Evolutionary conservation across 2,888 invertebrate genomes (phyloP).

Genomic region (Drosophila lacicola): DNA sequence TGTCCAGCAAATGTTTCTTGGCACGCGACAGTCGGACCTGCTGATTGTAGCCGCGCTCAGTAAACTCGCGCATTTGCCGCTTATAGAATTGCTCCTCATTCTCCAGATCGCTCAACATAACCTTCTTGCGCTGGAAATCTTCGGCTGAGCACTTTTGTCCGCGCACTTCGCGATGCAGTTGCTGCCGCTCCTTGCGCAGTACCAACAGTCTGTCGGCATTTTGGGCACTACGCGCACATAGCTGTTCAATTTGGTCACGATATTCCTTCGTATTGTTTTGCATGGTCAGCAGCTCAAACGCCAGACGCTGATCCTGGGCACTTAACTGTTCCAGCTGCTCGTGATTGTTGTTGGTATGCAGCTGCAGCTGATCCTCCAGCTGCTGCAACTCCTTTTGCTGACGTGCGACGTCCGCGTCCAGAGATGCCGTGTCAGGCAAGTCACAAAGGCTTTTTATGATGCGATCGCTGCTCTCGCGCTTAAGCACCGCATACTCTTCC

Average conservation of each 20-base stretch:
- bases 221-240: slow-evolving; percentile 6
- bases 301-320: too few relatives aligned
- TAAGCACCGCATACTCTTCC: slow-evolving; percentile 71
- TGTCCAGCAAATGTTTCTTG: slow-evolving; percentile 73
- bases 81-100: slow-evolving; percentile 67
- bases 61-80: slow-evolving; percentile 65
- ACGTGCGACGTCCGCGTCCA: slow-evolving; percentile 62
- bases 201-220: slow-evolving; percentile 18
- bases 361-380: slow-evolving; percentile 52
- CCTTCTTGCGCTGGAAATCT: slow-evolving; percentile 67
- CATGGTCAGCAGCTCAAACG: slow-evolving; percentile 38
- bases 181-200: slow-evolving; percentile 25
- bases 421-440: slow-evolving; percentile 40
- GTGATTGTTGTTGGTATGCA: slow-evolving; percentile 49
- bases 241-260: slow-evolving; percentile 4
- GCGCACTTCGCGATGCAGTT: slow-evolving; percentile 49
- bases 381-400: slow-evolving; percentile 48
- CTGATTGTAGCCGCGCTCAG: slow-evolving; percentile 70
- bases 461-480: slow-evolving; percentile 64
- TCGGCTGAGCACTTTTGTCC: slow-evolving; percentile 58
- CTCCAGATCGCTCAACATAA: slow-evolving; percentile 60
- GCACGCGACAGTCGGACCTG: slow-evolving; percentile 74
- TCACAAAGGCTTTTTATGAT: slow-evolving; percentile 67
- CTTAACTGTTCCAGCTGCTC: slow-evolving; percentile 16
- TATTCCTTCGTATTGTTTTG: slow-evolving; percentile 20